Conservation (phyloP, 1,140 invertebrate species). For the Ladona fulva region DNA sequence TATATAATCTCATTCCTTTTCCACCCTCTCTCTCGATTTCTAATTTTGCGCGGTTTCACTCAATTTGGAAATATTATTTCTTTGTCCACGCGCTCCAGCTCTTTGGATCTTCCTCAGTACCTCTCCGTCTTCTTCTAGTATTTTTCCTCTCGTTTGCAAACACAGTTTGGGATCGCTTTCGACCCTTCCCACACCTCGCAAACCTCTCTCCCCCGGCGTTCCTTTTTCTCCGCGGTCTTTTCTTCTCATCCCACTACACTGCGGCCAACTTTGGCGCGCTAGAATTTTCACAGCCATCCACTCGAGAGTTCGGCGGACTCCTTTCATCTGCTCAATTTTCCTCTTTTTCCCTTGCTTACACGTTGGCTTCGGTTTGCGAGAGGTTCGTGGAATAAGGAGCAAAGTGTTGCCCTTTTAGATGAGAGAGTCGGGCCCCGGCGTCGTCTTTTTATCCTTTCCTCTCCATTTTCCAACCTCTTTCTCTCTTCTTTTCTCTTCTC, state of each 20-base stretch:
- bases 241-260: neutral
- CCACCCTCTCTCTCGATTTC: no score
- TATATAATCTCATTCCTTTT: no score
- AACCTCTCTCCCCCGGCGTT: neutral
- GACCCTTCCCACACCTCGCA: no score
- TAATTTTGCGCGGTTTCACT: no score
- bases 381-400: conserved; percentile 39
- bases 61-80: no score
- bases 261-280: conserved; percentile 19
- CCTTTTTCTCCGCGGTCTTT: neutral
- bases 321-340: conserved; percentile 39
- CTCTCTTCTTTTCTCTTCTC: conserved; percentile 13
- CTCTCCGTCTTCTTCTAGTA: no score
- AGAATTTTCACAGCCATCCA: conserved; percentile 24
- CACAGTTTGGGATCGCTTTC: no score
- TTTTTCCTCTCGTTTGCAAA: no score
- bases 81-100: no score
- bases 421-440: conserved; percentile 19
- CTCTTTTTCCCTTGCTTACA: conserved; percentile 26
- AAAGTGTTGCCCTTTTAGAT: conserved; percentile 27
- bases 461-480: conserved; percentile 20
- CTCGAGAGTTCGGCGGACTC: conserved; percentile 28
- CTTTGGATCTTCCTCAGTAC: no score
- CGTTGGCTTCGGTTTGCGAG: no score
- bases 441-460: conserved; percentile 13